Percentiles rank a stretch among this genome's conserved stretches.
These are phyloP conservation scores for Cordilura impudica DNA, from an alignment of 2,888 invertebrate species.

Conservation along the genomic window DNA sequence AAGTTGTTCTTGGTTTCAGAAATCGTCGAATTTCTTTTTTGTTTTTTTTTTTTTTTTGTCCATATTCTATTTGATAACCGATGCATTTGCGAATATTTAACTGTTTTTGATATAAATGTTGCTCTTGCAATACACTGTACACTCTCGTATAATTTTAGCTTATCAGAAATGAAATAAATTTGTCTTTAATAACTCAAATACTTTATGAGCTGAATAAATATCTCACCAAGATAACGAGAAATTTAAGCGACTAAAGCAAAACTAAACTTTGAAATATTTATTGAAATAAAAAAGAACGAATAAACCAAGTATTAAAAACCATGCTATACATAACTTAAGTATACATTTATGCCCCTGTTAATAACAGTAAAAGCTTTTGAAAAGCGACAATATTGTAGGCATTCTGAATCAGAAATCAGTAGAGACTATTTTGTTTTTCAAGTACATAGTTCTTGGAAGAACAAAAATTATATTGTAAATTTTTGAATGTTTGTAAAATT, in stretches of 20 bases:
- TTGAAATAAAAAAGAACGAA: conserved; percentile 49
- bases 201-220: conserved; percentile 69
- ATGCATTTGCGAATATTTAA: conserved; percentile 14
- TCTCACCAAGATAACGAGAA: conserved; percentile 52
- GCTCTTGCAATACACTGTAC: neutral
- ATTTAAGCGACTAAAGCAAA: conserved; percentile 52
- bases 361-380: neutral
- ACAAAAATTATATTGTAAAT: no score
- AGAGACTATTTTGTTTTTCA: no score
- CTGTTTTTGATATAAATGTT: neutral
- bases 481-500: no score
- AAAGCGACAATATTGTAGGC: neutral
- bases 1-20: neutral
- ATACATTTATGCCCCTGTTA: neutral
- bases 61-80: no score
- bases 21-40: neutral
- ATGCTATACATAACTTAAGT: neutral
- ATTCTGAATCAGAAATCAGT: no score
- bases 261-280: conserved; percentile 8
- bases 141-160: conserved; percentile 24
- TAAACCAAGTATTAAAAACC: conserved; percentile 22
- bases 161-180: conserved; percentile 65
- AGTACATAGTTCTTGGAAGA: no score
- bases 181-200: conserved; percentile 70
- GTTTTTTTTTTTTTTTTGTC: no score